Conservation (phyloP, 1,140 invertebrate species). For the Nephotettix cincticeps region DNA sequence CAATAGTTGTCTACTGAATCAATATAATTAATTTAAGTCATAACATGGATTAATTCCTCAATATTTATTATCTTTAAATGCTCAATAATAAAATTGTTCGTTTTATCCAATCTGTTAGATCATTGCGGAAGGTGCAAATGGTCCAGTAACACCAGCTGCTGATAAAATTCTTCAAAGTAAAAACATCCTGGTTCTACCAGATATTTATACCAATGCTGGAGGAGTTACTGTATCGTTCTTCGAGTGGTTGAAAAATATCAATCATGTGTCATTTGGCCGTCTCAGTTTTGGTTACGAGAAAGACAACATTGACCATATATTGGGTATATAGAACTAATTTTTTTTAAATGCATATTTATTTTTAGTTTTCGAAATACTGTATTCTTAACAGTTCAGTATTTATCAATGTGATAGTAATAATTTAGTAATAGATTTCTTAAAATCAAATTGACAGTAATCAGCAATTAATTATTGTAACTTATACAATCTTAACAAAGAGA, state of each 20-base stretch:
- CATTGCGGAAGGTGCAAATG: conserved; percentile 98
- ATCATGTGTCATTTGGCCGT: conserved; percentile 85
- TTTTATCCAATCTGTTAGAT: too few relatives aligned
- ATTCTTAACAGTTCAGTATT: too few relatives aligned
- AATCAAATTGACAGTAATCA: background rate
- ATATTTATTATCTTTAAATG: too few relatives aligned
- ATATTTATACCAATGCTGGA: conserved; percentile 51
- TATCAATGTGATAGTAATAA: background rate
- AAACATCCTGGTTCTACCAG: conserved; percentile 96
- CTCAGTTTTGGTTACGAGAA: conserved; percentile 83
- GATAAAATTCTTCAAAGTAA: conserved; percentile 93
- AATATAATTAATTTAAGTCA: too few relatives aligned
- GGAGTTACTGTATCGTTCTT: conserved; percentile 97
- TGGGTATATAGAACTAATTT: conserved; percentile 49
- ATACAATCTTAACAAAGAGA: too few relatives aligned
- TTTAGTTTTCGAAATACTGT: background rate
- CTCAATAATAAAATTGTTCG: too few relatives aligned
- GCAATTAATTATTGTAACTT: background rate
- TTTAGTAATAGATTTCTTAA: background rate
- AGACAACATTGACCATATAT: conserved; percentile 72
- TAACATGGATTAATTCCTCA: too few relatives aligned
- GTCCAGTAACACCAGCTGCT: conserved; percentile 95
- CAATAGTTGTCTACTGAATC: too few relatives aligned
- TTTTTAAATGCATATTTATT: background rate
- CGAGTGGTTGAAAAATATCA: conserved; percentile 91